A percentile compares a stretch with the other conserved stretches of the same genome.
phyloP scores from a whole-genome alignment of 2,888 invertebrate genomes.

The Lycia hirtaria region DNA sequence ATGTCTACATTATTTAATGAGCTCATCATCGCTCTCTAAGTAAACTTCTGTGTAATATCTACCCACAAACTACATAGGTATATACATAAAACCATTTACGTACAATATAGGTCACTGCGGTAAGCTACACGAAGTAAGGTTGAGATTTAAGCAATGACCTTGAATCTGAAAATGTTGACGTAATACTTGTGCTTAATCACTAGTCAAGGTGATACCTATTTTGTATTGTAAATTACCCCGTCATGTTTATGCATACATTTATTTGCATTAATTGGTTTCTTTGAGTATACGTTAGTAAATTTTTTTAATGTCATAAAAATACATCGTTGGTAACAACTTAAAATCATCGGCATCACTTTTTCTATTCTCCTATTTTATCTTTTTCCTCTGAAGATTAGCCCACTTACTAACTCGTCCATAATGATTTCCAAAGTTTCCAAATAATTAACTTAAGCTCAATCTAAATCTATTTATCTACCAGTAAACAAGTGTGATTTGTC shows the following conservation, averaged over 20 bases:
- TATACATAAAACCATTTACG: constrained; percentile 1
- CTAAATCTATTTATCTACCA: too few relatives aligned
- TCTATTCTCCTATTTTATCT: too few relatives aligned
- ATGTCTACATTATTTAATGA: constrained; percentile 11
- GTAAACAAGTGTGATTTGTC: too few relatives aligned
- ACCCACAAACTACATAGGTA: constrained; percentile 1
- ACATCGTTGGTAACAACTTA: neutral
- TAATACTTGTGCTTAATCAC: constrained; percentile 25
- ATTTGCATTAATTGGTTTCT: neutral
- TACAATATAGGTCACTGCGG: constrained; percentile 3
- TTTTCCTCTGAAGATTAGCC: too few relatives aligned
- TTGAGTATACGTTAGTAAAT: neutral
- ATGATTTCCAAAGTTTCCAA: too few relatives aligned
- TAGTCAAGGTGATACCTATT: neutral
- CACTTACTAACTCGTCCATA: too few relatives aligned
- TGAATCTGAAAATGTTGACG: constrained; percentile 20
- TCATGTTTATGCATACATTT: neutral
- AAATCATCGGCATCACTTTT: too few relatives aligned
- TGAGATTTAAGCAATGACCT: constrained; percentile 11
- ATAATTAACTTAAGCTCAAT: too few relatives aligned
- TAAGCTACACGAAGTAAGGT: neutral
- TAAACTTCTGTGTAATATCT: constrained; percentile 9
- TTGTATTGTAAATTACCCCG: neutral
- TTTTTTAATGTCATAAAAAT: neutral
- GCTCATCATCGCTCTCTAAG: neutral